Base-by-base conservation (phyloP, 2,888 invertebrate species). In the Teleogryllus oceanicus region DNA sequence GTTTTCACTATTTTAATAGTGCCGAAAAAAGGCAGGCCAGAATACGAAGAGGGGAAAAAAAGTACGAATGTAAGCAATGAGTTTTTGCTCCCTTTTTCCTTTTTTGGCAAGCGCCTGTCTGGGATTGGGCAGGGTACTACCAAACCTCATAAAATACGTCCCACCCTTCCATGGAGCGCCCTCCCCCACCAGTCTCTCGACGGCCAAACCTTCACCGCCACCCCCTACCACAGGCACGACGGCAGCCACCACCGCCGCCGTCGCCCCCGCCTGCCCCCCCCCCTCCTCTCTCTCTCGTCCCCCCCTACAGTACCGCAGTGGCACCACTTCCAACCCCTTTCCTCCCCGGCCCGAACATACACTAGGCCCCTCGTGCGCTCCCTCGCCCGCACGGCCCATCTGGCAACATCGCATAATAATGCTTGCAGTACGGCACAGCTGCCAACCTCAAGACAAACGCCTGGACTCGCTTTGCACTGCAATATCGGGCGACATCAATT, bases 381-480 rank as follows among this genome's bases (percentile, higher is more conserved):
- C 16, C n/a, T 13, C 62, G 62, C 62, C 62, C n/a, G 16, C 16
- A 13, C 80, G 80, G 80, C 51, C 80, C 78, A 78, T 81, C 78
- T 81, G 78, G 74, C 79, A 83, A 81, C 81, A 78, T 81, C 78
- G 81, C 78, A 79, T 80, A 81, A 79, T 79, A 79, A 81, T 79
- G 78, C 80, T 78, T 78, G 78, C 80, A 78, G 62, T 80, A 78
- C 77, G n/a, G 21, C 78, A 75, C 37, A 78, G 78, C 49, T 81
- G 50, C 78, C 81, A 81, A 81, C 79, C 75, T 62, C 37, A 24
- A 51, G 62, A 78, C 84, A 85, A 84, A 84, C 84, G 86, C 62
- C 62, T 62, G n/a, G 62, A 18, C 37, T 37, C 37, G 37, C 37
- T 37, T 37, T 37, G 37, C 37, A 37, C 37, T 37, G 37, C 37